A percentile compares a stretch with the other conserved stretches of the same genome.
Evolutionary conservation across 1,140 invertebrate species (phyloP).

Genomic region (Thaumetopoea pityocampa): DNA sequence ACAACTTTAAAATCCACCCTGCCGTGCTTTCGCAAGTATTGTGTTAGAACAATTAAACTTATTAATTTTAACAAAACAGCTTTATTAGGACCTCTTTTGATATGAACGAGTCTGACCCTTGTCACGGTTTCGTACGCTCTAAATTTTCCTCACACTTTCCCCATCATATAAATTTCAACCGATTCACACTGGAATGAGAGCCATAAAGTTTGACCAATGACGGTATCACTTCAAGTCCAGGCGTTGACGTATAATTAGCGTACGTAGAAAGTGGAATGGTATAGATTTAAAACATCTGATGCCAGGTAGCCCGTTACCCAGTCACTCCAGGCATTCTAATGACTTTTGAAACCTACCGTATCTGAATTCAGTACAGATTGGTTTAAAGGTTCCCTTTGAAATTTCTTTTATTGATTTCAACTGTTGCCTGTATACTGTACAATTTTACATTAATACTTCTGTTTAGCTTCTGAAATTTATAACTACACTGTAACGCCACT

Average conservation of each 20-base stretch:
- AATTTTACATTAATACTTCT: too few relatives aligned
- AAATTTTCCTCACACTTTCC: conserved; percentile 25
- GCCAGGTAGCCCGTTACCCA: not conserved
- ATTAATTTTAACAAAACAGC: conserved; percentile 38
- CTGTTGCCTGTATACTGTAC: too few relatives aligned
- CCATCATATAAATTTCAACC: conserved; percentile 32
- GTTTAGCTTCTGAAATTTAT: too few relatives aligned
- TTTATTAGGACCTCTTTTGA: conserved; percentile 40
- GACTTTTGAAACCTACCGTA: too few relatives aligned
- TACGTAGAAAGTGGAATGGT: conserved; percentile 10
- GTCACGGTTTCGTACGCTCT: conserved; percentile 23
- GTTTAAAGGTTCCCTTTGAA: too few relatives aligned
- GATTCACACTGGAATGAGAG: conserved; percentile 20
- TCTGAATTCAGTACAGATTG: too few relatives aligned
- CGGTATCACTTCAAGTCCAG: conserved; percentile 10
- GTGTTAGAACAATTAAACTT: conserved; percentile 37
- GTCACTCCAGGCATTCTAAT: too few relatives aligned
- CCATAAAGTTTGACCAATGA: conserved; percentile 17
- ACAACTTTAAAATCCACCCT: not conserved
- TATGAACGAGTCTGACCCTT: conserved; percentile 29
- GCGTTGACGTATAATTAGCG: conserved; percentile 14
- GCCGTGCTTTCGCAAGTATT: conserved; percentile 1
- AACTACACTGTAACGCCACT: too few relatives aligned
- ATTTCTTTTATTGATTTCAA: too few relatives aligned
- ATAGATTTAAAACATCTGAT: conserved; percentile 12